Base-by-base conservation (phyloP, 2,888 invertebrate genomes). In the Masnerella sp. region DNA sequence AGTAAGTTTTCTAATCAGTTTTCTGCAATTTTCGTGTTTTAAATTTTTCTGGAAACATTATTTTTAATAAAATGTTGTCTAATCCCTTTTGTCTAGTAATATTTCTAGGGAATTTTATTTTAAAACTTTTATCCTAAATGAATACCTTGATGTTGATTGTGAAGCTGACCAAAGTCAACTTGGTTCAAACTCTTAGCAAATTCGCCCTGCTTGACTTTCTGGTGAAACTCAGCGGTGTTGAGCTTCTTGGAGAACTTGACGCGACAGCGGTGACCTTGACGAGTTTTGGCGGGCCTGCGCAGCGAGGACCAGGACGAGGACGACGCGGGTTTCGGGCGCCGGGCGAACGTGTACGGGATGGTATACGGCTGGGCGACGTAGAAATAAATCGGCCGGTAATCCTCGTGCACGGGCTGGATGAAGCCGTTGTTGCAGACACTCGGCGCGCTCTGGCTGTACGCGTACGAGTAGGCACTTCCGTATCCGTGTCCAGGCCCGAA, bases 361-460 rank as follows among this genome's bases (percentile, higher is more conserved):
- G 85, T 85, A 49, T 85, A 85, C 18, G 85, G 85, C 64, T 85
- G 85, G 5, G 85, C 85, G 68, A 85, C 85, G 79, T 85, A 85
- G 73, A 85, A 85, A 77, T 85, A 85, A 64, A 85, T 85, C 75
- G 85, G 85, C 56, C 85, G 77, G 70, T 85, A 85, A 68, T 85
- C 85, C 76, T 85, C 85, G 28, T 74, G 74, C 0, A 74, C 54
- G 14, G 74, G 74, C 77, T 83, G 82, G 18, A 81, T 77, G 40
- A 64, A 76, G 76, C 72, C 75, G 74, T 45, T 79, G 78, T 81
- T 82, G 78, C 84, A 84, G 25, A 83, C 75, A 68, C 84, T 84
- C 75, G 83, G 82, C 74, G 82, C 82, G 32, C 84, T 83, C 78
- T 85, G 85, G 80, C 84, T 85, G 75, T 79, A 82, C 56, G 83